These are phyloP conservation scores for Pterocles orientalis DNA, from an alignment of 2,113 vertebrate species.

Conservation along the genomic window DNA sequence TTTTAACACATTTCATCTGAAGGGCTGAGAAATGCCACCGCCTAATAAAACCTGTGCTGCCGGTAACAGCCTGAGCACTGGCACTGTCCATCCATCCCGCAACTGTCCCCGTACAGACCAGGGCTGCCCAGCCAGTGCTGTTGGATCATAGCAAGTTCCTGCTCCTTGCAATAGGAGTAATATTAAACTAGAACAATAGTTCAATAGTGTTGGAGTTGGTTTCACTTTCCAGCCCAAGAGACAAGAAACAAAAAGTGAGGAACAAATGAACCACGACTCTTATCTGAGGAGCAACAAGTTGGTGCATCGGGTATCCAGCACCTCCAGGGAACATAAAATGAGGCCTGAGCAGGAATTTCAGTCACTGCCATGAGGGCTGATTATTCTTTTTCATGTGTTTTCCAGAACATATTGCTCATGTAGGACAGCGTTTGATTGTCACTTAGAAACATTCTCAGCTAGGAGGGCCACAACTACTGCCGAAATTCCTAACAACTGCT, in stretches of 20 bases:
- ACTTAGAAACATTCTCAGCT: background rate
- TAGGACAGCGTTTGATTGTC: background rate
- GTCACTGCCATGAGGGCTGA: background rate
- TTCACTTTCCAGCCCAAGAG: background rate
- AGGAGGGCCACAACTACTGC: background rate
- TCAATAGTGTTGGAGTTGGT: background rate
- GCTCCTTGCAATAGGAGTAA: background rate
- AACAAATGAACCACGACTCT: background rate
- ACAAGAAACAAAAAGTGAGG: background rate
- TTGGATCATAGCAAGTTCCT: background rate
- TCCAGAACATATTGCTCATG: background rate
- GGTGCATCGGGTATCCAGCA: fast-evolving
- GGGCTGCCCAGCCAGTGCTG: background rate
- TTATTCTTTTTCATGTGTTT: background rate
- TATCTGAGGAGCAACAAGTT: background rate
- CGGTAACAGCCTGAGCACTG: fast-evolving
- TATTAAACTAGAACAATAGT: background rate
- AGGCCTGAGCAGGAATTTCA: background rate
- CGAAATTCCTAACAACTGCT: background rate
- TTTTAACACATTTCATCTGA: fast-evolving
- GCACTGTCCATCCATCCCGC: background rate
- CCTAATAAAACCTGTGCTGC: background rate
- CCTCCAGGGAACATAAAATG: background rate
- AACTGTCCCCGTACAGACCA: fast-evolving
- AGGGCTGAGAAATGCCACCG: background rate